Evolutionary conservation across 2,797 vertebrate species (phyloP).

Genomic region (Amniataba percoides): DNA sequence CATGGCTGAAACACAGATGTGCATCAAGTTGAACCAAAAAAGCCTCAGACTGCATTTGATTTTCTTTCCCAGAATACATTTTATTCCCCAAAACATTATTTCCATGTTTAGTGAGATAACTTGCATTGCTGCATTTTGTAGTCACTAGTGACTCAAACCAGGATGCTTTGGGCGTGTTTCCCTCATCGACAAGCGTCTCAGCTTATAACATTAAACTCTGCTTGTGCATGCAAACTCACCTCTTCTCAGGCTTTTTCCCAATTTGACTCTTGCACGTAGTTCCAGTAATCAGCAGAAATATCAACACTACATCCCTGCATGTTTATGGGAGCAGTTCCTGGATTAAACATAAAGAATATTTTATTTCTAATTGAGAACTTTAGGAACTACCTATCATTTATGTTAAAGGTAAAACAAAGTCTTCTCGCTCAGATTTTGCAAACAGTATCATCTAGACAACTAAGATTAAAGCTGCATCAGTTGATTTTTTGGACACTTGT

Average conservation of each 20-base stretch:
- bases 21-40: neutral
- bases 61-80: neutral
- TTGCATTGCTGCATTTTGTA: neutral
- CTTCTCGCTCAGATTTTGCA: neutral
- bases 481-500: neutral
- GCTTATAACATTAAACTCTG: neutral
- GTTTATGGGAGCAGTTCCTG: neutral
- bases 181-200: neutral
- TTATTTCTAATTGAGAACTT: neutral
- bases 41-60: neutral
- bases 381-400: neutral
- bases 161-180: neutral
- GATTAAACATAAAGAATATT: neutral
- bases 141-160: too few relatives aligned
- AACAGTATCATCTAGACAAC: neutral
- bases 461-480: neutral
- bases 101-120: neutral
- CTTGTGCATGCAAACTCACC: neutral
- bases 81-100: neutral
- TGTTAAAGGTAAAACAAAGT: neutral
- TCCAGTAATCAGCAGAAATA: neutral
- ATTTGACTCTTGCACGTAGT: neutral
- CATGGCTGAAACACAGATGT: neutral
- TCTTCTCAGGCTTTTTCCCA: neutral
- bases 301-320: neutral